Base-by-base conservation (phyloP, 2,113 vertebrate genomes). In the Octodon degus region DNA sequence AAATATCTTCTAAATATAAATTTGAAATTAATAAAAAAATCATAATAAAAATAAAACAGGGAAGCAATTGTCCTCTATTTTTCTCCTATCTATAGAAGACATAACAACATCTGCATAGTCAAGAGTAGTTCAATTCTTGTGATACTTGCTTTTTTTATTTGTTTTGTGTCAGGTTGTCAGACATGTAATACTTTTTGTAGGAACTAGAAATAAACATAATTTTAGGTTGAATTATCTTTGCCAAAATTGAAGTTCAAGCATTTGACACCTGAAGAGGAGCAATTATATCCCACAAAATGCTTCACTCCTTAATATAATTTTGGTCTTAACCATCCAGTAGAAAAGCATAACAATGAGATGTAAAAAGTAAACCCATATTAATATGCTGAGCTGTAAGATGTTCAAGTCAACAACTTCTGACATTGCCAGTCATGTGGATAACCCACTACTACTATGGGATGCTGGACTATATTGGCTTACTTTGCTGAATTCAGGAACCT, bases 1-100 rank as follows among this genome's bases (percentile, higher is more conserved):
- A 93, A 91, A 86, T 86, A 47, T 89, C 47, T 82, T 72, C 77
- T 86, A 80, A 96, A 70, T 34, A 0, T 85, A 90, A 87, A 90
- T 4, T 5, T 77, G 7, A 10, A 95, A 93, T 76, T 85, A 77
- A 50, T 55, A 86, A 27, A 86, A 27, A 86, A 94, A 34, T 32
- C 81, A 76, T 58, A 10, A n/a, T 80, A 7, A 47, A n/a, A 83
- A 1, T 86, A 40, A 90, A 89, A 60, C 16, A 16, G 20, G 10
- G 30, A 55, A 91, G 47, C 83, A 25, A 83, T 34, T 83, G 1
- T 83, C 83, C 11, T 27, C 53, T 20, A 53, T n/a, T 16, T 81
- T 94, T 70, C 58, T 3, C 86, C 6, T 37, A 81, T 63, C 47
- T 34, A 17, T 67, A 19, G n/a, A 81, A 94, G 30, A 63, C 4